Percentiles rank a stretch among this genome's conserved stretches.
Conservation (phyloP, 2,113 vertebrate genomes). For the Ellobius talpinus region DNA sequence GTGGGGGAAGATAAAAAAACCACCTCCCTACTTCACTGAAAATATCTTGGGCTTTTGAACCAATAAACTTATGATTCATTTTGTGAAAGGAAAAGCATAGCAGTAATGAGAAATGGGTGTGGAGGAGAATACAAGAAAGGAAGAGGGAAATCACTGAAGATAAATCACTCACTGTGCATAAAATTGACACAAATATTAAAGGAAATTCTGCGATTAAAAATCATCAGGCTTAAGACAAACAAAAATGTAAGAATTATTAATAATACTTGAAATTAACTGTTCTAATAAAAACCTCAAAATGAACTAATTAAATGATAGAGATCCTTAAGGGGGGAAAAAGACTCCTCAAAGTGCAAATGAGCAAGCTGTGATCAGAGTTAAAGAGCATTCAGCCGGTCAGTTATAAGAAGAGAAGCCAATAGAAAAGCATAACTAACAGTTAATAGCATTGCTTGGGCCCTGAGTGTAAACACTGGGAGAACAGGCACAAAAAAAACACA, state of each 20-base stretch:
- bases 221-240: slow-evolving; percentile 2
- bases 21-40: neutral
- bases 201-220: slow-evolving; percentile 42
- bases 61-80: slow-evolving; percentile 11
- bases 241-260: slow-evolving; percentile 32
- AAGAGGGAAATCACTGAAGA: neutral
- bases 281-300: slow-evolving; percentile 36
- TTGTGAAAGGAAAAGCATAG: neutral
- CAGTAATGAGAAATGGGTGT: neutral
- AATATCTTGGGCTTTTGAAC: neutral
- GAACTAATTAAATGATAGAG: slow-evolving; percentile 10
- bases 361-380: neutral
- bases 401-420: slow-evolving; percentile 11
- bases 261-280: slow-evolving; percentile 27
- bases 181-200: neutral
- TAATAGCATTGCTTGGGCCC: neutral
- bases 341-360: slow-evolving; percentile 5
- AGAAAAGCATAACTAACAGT: slow-evolving; percentile 22
- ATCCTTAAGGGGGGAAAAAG: slow-evolving; percentile 24
- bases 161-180: neutral
- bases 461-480: neutral
- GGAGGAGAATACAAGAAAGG: neutral
- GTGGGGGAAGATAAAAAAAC: neutral
- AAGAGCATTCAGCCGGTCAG: neutral
- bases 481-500: slow-evolving; percentile 31